A percentile compares a stretch with the other conserved stretches of the same genome.
phyloP scores from a whole-genome alignment of 2,113 vertebrate species.

The Mus pahari region DNA sequence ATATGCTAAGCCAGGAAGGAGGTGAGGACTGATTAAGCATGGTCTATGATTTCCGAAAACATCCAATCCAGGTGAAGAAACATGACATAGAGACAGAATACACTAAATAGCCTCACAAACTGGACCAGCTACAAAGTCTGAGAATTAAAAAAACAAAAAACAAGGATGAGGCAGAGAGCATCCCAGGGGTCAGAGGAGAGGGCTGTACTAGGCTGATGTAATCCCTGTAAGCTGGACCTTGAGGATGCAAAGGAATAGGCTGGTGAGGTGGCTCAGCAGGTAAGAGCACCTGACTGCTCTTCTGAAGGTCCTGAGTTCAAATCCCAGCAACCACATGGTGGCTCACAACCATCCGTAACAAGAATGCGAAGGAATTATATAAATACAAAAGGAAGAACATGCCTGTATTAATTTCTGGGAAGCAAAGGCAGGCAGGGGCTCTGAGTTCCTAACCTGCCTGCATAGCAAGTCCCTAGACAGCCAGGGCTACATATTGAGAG shows the following conservation, averaged over 20 bases:
- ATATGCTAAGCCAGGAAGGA: background rate
- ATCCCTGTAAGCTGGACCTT: background rate
- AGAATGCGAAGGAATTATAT: background rate
- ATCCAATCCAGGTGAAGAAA: slow-evolving; percentile 5
- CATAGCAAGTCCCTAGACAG: background rate
- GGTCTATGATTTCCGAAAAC: background rate
- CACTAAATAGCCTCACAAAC: background rate
- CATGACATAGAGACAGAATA: background rate
- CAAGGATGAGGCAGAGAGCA: background rate
- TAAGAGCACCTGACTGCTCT: no score
- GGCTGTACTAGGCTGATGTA: background rate
- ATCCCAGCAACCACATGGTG: no score
- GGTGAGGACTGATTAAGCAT: background rate
- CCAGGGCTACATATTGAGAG: background rate
- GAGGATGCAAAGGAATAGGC: background rate
- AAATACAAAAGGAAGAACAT: no score
- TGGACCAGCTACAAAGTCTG: background rate
- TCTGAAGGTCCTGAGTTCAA: no score
- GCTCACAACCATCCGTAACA: no score
- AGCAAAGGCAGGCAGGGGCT: background rate
- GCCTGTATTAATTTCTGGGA: background rate
- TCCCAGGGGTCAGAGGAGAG: background rate
- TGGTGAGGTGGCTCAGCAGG: no score
- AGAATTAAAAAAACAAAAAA: slow-evolving; percentile 44
- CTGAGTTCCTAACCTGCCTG: background rate